These are phyloP conservation scores for Drosophila borealis DNA, from an alignment of 2,888 invertebrate genomes.

Conservation along the genomic window DNA sequence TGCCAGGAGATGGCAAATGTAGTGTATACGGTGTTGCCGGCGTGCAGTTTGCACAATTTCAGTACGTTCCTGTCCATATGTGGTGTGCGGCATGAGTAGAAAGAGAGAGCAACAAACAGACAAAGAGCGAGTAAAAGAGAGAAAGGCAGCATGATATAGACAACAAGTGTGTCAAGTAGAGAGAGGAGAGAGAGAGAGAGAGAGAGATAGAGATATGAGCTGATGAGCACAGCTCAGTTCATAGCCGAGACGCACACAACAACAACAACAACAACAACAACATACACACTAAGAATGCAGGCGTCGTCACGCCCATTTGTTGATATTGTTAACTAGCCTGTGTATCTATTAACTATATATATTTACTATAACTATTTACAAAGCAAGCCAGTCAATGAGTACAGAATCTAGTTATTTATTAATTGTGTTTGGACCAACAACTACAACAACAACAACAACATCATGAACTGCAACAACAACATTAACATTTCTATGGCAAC, in stretches of 20 bases:
- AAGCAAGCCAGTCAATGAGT: slow-evolving; percentile 40
- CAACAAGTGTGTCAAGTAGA: background rate
- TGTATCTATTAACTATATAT: slow-evolving; percentile 57
- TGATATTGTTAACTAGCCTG: slow-evolving; percentile 74
- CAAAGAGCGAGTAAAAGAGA: background rate
- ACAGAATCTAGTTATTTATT: slow-evolving; percentile 24
- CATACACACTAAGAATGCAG: slow-evolving; percentile 41
- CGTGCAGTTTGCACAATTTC: slow-evolving; percentile 91
- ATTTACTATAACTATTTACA: slow-evolving; percentile 62
- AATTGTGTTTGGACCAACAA: slow-evolving; percentile 57
- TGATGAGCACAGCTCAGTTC: slow-evolving; percentile 14
- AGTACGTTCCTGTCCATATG: slow-evolving; percentile 93
- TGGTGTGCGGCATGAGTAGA: slow-evolving; percentile 90
- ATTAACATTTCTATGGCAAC: slow-evolving; percentile 47
- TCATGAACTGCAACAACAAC: slow-evolving; percentile 14
- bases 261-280: background rate
- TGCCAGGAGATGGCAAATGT: slow-evolving; percentile 86
- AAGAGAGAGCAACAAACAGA: background rate
- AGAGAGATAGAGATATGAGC: slow-evolving; percentile 25
- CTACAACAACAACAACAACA: slow-evolving; percentile 18
- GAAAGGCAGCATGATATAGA: slow-evolving; percentile 86
- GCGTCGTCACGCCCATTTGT: slow-evolving; percentile 55
- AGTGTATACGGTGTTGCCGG: slow-evolving; percentile 91
- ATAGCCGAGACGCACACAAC: slow-evolving; percentile 23
- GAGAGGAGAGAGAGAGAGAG: slow-evolving; percentile 10